These are phyloP conservation scores for Dastarcus helophoroides DNA, from an alignment of 2,888 invertebrate genomes.

Conservation along the genomic window DNA sequence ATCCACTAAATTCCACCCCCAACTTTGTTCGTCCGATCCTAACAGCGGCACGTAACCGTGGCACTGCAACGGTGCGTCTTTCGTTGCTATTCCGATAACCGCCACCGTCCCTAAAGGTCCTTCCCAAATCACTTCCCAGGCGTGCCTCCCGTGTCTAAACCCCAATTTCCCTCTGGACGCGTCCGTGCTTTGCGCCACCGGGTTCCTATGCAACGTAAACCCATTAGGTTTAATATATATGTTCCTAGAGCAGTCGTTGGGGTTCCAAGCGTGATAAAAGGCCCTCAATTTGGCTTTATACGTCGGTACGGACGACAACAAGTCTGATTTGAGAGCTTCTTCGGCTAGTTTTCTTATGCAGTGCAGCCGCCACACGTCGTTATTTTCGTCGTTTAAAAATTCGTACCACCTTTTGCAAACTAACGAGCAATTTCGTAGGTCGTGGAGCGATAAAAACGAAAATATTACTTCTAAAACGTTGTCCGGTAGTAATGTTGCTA, in stretches of 20 bases:
- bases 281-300: conserved; percentile 91
- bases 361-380: conserved; percentile 89
- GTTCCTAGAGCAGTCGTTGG: conserved; percentile 92
- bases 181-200: conserved; percentile 97
- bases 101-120: conserved; percentile 97
- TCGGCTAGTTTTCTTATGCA: conserved; percentile 79
- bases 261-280: conserved; percentile 93
- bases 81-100: conserved; percentile 90
- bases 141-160: conserved; percentile 83
- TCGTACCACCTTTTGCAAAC: conserved; percentile 91
- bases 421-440: conserved; percentile 77
- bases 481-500: conserved; percentile 58
- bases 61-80: conserved; percentile 86
- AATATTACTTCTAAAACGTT: conserved; percentile 82
- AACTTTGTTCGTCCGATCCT: conserved; percentile 93
- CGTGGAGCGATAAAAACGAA: conserved; percentile 77
- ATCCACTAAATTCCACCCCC: conserved; percentile 99
- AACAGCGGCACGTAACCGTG: conserved; percentile 91
- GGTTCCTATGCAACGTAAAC: conserved; percentile 95
- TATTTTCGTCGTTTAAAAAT: conserved; percentile 84
- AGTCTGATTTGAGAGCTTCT: conserved; percentile 79
- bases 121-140: conserved; percentile 98
- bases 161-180: conserved; percentile 85
- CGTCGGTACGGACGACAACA: conserved; percentile 76
- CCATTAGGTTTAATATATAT: conserved; percentile 94